Base-by-base conservation (phyloP, 2,113 vertebrate species). In the Gambusia holbrooki region DNA sequence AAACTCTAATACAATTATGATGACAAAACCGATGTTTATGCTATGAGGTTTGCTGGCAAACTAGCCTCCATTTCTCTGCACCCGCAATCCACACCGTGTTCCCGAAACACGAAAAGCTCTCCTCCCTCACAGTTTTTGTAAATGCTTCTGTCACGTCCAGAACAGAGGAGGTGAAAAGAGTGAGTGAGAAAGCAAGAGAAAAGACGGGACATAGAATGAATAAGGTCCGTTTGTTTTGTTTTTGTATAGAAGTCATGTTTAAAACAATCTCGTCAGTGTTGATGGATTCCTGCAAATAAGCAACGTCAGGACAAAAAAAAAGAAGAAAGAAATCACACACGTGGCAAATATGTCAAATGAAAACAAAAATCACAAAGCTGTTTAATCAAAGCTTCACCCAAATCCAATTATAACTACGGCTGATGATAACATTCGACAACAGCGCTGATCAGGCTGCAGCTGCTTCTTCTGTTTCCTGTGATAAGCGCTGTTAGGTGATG, bases 121-220 rank as follows among this genome's bases (percentile, higher is more conserved):
- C 25, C 35, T 33, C 19, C n/a, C 79, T 80, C 71, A 74, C 72
- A 9, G 65, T 45, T 69, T 61, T 30, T 65, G 60, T 66, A 42
- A 73, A 71, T 62, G 61, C 63, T 37, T 76, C 4, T 58, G 64
- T 79, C 71, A 77, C 74, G 84, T 74, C 80, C 79, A 89, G 68
- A 83, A 77, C 77, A 80, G 80, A 77, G 83, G 80, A 77, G 83
- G 90, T 81, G 81, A 62, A 81, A 90, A 28, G 79, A 80, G 71
- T 76, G 71, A 81, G 30, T 65, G 79, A 81, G 69, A 88, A 84
- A 88, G 76, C 61, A 74, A 83, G 72, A 73, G 62, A 32, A 25
- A 75, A 66, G 76, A 85, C 71, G 45, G 80, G 62, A 90, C 78
- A 79, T 69, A 86, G 62, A 89, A 93, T 88, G 90, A 93, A 93